Percentiles rank a stretch among this genome's conserved stretches.
These are phyloP conservation scores for Xiphophorus couchianus DNA, from an alignment of 2,113 vertebrate genomes.

Conservation along the genomic window DNA sequence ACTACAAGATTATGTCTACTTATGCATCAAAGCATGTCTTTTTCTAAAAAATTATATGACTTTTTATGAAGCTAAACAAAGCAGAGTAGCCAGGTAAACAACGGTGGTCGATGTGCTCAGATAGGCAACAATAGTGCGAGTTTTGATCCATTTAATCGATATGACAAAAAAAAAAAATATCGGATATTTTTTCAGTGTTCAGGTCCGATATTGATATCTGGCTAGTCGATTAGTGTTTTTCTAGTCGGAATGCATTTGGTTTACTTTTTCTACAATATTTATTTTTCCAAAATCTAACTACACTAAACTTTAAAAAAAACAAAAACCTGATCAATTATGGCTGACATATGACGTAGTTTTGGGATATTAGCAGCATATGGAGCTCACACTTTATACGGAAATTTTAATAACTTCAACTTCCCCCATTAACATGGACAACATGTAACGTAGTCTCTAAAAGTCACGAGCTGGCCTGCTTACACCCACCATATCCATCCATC, in stretches of 20 bases:
- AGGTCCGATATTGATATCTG: not conserved
- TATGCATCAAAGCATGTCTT: too few species aligned
- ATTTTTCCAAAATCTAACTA: not conserved
- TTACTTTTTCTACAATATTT: not conserved
- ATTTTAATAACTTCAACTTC: not conserved
- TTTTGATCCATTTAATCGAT: not conserved
- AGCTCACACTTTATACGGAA: not conserved
- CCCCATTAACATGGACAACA: not conserved
- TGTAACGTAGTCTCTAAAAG: not conserved
- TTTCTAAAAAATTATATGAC: too few species aligned
- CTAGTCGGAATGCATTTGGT: not conserved
- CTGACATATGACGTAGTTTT: too few species aligned
- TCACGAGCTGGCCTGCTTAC: constrained; percentile 13
- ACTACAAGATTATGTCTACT: too few species aligned
- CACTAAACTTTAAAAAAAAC: too few species aligned
- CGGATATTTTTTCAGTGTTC: too few species aligned
- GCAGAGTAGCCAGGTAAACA: not conserved
- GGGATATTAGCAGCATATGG: not conserved
- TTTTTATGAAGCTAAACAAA: not conserved
- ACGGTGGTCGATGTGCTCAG: too few species aligned
- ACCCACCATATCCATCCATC: not conserved
- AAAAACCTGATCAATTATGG: not conserved
- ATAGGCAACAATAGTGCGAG: not conserved
- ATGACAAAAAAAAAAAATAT: not conserved
- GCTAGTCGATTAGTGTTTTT: too few species aligned